A percentile compares a stretch with the other conserved stretches of the same genome.
Evolutionary conservation across 2,113 vertebrate genomes (phyloP).

Genomic region (Corythornis cristatus): DNA sequence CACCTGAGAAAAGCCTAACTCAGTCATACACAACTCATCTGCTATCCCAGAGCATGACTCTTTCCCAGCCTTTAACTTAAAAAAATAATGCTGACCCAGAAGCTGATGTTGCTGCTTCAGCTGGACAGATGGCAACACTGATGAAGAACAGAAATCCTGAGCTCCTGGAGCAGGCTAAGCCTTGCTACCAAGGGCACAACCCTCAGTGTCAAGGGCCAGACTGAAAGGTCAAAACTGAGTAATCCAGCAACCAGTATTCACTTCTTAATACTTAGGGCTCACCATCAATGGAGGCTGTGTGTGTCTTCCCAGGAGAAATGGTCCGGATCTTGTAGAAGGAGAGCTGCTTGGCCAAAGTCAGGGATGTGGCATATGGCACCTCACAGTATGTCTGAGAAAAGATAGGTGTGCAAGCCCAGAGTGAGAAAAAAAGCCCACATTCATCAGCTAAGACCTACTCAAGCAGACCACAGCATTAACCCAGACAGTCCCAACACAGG

Average conservation of each 20-base stretch:
- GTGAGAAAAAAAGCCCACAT: neutral
- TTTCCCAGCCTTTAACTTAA: neutral
- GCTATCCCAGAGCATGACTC: neutral
- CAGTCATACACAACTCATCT: neutral
- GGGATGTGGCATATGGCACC: constrained; percentile 89
- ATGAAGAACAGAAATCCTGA: neutral
- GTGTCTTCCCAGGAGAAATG: constrained; percentile 91
- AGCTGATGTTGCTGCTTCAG: neutral
- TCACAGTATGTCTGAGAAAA: constrained; percentile 84
- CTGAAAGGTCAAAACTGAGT: neutral
- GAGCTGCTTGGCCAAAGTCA: constrained; percentile 92
- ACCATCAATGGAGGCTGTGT: constrained; percentile 97
- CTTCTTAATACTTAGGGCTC: constrained; percentile 32
- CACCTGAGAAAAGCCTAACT: neutral
- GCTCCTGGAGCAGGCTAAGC: neutral
- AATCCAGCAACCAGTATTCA: neutral
- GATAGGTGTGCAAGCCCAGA: neutral
- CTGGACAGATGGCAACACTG: neutral
- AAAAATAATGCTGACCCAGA: neutral
- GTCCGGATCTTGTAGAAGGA: constrained; percentile 90
- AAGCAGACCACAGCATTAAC: neutral
- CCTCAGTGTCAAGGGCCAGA: neutral
- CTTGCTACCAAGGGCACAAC: neutral
- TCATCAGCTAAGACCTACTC: neutral
- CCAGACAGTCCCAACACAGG: neutral